Percentiles rank a stretch among this genome's conserved stretches.
phyloP scores from a whole-genome alignment of 1,140 invertebrate species.

The Drosophila nasuta region DNA sequence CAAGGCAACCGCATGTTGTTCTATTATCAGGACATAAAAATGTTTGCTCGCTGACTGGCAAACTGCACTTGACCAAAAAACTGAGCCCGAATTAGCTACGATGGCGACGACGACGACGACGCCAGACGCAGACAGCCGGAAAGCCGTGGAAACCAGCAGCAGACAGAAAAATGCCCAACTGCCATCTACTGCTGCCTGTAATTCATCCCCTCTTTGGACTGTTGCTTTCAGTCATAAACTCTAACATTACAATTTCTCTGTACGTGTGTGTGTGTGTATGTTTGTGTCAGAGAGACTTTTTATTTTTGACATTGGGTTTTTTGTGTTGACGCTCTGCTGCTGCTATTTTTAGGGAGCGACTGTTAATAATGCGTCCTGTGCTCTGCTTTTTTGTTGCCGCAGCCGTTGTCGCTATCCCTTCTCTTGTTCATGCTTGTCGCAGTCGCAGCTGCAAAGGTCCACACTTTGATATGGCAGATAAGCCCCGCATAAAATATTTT shows the following conservation, averaged over 20 bases:
- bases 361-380: constrained; percentile 73
- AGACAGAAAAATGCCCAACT: constrained; percentile 24
- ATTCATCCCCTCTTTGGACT: constrained; percentile 42
- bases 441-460: constrained; percentile 71
- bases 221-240: constrained; percentile 79
- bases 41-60: constrained; percentile 42
- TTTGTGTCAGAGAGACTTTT: constrained; percentile 57
- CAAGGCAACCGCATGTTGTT: constrained; percentile 44
- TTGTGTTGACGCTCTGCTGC: constrained; percentile 68
- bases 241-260: constrained; percentile 60
- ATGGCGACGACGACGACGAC: neutral
- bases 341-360: constrained; percentile 44
- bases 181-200: neutral
- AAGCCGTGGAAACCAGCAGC: constrained; percentile 16
- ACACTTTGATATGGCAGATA: constrained; percentile 75
- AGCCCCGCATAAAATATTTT: constrained; percentile 80
- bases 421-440: neutral
- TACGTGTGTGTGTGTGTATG: constrained; percentile 36
- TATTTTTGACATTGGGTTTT: constrained; percentile 72
- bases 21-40: constrained; percentile 56
- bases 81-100: constrained; percentile 54
- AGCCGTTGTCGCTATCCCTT: neutral
- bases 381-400: constrained; percentile 57
- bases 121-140: constrained; percentile 27
- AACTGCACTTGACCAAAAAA: constrained; percentile 74